Base-by-base conservation (phyloP, 2,797 vertebrate genomes). In the Forpus xanthops region DNA sequence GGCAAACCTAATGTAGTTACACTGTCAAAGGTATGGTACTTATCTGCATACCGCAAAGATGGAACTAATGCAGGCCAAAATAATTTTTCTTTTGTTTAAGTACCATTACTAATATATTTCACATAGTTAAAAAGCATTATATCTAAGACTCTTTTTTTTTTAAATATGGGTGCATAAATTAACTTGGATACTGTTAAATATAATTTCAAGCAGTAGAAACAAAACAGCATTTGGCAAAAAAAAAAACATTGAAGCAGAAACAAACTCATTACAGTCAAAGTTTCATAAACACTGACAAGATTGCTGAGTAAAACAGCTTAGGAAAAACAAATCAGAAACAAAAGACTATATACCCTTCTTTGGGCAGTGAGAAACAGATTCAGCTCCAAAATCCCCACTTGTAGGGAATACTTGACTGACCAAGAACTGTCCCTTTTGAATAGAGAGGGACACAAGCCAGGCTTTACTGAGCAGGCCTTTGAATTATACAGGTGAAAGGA, bases 71-170 rank as follows among this genome's bases (percentile, higher is more conserved):
- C 67, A 95, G 96, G 62, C 52, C 75, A 84, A 95, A 92, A 95
- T 72, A 1, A 18, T 74, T 85, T 89, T 80, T 84, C 87, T 93
- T 94, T 94, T 96, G 66, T 80, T 87, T 95, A 92, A 95, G 58
- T 79, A 94, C 82, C 85, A 91, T 97, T 64, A 90, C 86, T 97
- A 96, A 90, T 87, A 93, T 96, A 95, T 88, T 96, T 95, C 91
- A 96, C 87, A 76, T 83, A 83, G 72, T 94, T 89, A 94, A 95
- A 96, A 95, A 90, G 71, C 70, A 76, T 94, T 90, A 79, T 89
- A 81, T 68, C 88, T 80, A 77, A 53, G 41, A 72, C 65, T 96
- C 45, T 86, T 85, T 95, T 86, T 85, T 95, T 61, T 86, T 65
- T 87, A 91, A 97, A 95, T 60, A 24, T 13, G 53, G 21, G 0